phyloP scores from a whole-genome alignment of 1,140 invertebrate genomes.

The Drosophila arawakana region DNA sequence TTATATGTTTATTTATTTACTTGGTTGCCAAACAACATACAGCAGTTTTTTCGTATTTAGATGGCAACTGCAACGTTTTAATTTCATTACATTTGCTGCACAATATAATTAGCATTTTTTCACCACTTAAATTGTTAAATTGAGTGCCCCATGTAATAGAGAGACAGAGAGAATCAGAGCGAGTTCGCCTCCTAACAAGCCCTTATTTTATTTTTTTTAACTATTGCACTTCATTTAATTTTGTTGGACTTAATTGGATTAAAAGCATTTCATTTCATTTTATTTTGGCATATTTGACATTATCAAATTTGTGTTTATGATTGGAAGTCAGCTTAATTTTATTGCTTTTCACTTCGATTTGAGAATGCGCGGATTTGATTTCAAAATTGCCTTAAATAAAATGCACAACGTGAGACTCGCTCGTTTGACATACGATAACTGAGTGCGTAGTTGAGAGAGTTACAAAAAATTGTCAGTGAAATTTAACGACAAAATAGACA shows the following conservation, averaged over 20 bases:
- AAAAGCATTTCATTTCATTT: slow-evolving; percentile 53
- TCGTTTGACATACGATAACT: slow-evolving; percentile 3
- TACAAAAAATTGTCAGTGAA: neutral
- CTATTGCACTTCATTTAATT: slow-evolving; percentile 51
- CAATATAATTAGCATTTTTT: slow-evolving; percentile 60
- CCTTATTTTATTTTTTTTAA: slow-evolving; percentile 11
- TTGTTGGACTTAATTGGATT: slow-evolving; percentile 62
- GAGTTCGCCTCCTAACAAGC: neutral
- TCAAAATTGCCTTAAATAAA: slow-evolving; percentile 30
- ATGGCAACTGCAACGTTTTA: slow-evolving; percentile 71
- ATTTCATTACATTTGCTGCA: slow-evolving; percentile 68
- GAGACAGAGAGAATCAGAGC: neutral
- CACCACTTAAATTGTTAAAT: slow-evolving; percentile 49
- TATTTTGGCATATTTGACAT: slow-evolving; percentile 25
- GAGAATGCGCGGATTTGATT: slow-evolving; percentile 19
- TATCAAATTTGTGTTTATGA: slow-evolving; percentile 31
- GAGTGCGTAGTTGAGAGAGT: neutral
- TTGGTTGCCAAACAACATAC: slow-evolving; percentile 45
- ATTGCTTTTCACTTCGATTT: neutral
- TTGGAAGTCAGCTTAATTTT: neutral
- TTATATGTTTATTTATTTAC: slow-evolving; percentile 71
- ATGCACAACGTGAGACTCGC: slow-evolving; percentile 3
- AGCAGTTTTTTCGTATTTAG: slow-evolving; percentile 37
- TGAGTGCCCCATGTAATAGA: slow-evolving; percentile 35
- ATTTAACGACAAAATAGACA: neutral